Conservation (phyloP, 2,888 invertebrate species). For the Drosophila merina region DNA sequence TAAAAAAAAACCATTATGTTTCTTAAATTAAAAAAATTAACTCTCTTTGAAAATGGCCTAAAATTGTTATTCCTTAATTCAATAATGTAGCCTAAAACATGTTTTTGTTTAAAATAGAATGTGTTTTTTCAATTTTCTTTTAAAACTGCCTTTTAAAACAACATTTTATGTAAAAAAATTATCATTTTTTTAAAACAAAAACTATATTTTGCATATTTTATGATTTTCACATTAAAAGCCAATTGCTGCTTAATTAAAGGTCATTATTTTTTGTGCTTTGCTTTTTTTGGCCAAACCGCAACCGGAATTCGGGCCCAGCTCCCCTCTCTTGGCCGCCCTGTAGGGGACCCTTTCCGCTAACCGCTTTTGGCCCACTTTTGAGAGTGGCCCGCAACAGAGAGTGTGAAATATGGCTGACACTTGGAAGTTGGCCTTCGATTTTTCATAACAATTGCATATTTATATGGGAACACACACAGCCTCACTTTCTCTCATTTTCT, state of each 20-base stretch:
- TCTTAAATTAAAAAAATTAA: neutral
- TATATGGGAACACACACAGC: conserved; percentile 27
- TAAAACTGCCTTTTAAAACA: too few relatives aligned
- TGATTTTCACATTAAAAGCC: neutral
- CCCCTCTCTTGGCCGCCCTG: neutral
- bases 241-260: neutral
- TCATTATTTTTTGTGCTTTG: neutral
- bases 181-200: too few relatives aligned
- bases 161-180: too few relatives aligned
- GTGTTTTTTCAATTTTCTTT: too few relatives aligned
- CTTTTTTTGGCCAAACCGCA: conserved; percentile 29
- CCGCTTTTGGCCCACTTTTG: neutral
- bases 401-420: conserved; percentile 43
- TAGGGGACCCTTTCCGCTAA: neutral
- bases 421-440: conserved; percentile 47
- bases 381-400: conserved; percentile 5
- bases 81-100: too few relatives aligned
- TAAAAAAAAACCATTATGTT: too few relatives aligned
- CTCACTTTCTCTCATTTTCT: conserved; percentile 6
- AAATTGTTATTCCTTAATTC: too few relatives aligned
- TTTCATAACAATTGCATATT: conserved; percentile 50
- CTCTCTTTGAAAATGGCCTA: neutral
- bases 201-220: too few relatives aligned
- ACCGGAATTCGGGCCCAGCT: conserved; percentile 43
- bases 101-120: too few relatives aligned